Evolutionary conservation across 2,888 invertebrate genomes (phyloP), one percentile per base, ranked within the genome.

Genomic region (Gymnosoma rotundatum): DNA sequence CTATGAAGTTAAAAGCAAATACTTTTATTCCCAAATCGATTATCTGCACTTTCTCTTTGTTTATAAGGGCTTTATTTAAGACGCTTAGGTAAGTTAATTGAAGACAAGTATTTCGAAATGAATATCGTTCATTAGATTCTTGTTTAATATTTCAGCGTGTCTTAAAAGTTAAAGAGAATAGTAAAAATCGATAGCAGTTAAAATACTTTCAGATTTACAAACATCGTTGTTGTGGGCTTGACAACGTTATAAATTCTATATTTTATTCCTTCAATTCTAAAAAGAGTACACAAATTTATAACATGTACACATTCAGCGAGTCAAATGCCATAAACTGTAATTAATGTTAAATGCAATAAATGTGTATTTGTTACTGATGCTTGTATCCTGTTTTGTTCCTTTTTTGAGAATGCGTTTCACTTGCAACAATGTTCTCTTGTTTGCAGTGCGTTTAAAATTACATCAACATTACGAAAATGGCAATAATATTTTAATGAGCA

Each of bases 401-500:
- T 69, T 52, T 69, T 61, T 61, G 25, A 61, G 56, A 67, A 81
- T 78, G 78, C 69, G 74, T 81, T 63, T 80, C 54, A 64, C 36
- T 80, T 78, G 80, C 80, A 80, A 84, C 84, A 84, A 84, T 73
- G 80, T 81, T 63, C 73, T 63, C 67, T 54, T 61, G 48, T 80
- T 66, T 72, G 66, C 18, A 75, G 45, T 78, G 63, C 54, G 70
- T 58, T 58, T 75, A 60, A 70, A 73, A 52, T 66, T 60, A 32
- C 56, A 73, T 58, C 58, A 61, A 52, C 25, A 67, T 60, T 50
- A 38, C 18, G 56, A 38, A 54, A 48, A 63, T 32, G 56, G 36
- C 36, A 74, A 74, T 61, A 76, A 83, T 80, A 73, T 76, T 50
- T 45, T 73, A 79, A 83, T 79, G 64, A 61, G 66, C 66, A 72